Conservation (phyloP, 1,140 invertebrate species). For the Euura lappo region DNA sequence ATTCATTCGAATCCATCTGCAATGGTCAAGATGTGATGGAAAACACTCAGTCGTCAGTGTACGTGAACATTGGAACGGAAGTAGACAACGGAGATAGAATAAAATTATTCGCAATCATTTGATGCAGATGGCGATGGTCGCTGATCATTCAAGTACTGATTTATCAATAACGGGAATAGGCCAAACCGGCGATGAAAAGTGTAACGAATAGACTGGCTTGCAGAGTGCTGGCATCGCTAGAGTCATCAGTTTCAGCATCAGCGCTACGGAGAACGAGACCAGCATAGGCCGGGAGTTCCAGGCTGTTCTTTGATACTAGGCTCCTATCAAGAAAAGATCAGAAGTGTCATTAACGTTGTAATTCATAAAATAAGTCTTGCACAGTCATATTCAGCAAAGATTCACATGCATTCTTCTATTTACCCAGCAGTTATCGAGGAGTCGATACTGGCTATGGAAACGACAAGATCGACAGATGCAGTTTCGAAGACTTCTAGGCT, state of each 20-base stretch:
- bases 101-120: too few relatives aligned
- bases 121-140: too few relatives aligned
- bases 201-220: not conserved
- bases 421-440: not conserved
- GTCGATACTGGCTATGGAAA: not conserved
- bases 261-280: not conserved
- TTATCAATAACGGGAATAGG: not conserved
- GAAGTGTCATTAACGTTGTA: too few relatives aligned
- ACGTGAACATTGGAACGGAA: too few relatives aligned
- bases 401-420: not conserved
- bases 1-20: too few relatives aligned
- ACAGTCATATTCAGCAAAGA: not conserved
- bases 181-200: not conserved
- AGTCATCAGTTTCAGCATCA: too few relatives aligned
- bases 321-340: not conserved
- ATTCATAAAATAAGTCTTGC: too few relatives aligned
- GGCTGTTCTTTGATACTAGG: not conserved
- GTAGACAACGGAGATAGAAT: too few relatives aligned
- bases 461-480: not conserved
- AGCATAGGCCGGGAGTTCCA: not conserved
- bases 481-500: not conserved
- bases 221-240: too few relatives aligned
- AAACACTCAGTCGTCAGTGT: too few relatives aligned
- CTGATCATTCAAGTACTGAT: too few relatives aligned
- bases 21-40: too few relatives aligned